phyloP scores from a whole-genome alignment of 2,113 vertebrate genomes.

The Scalopus aquaticus region DNA sequence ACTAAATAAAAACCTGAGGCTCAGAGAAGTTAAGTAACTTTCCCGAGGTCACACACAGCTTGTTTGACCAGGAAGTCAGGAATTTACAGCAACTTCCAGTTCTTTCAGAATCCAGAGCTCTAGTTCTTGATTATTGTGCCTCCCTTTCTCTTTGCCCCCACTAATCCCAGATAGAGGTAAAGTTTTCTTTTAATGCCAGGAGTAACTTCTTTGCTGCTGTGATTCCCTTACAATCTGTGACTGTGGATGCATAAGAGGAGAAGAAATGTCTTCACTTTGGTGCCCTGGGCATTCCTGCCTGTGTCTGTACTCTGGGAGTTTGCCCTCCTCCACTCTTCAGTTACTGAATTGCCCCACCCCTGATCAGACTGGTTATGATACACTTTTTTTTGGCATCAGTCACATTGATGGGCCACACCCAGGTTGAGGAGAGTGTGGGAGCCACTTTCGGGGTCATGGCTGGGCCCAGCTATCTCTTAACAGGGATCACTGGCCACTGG shows the following conservation, averaged over 20 bases:
- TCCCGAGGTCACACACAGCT: neutral
- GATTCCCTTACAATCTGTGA: neutral
- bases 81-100: neutral
- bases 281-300: neutral
- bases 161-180: neutral
- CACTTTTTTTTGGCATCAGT: neutral
- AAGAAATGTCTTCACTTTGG: neutral
- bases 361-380: neutral
- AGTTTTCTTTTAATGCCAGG: neutral
- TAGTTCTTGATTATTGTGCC: neutral
- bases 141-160: neutral
- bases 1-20: neutral
- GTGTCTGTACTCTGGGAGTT: neutral
- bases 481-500: neutral
- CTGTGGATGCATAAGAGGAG: neutral
- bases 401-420: neutral
- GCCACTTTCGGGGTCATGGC: neutral
- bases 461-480: accelerated
- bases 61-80: neutral
- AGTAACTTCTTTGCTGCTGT: neutral
- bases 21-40: conserved; percentile 9
- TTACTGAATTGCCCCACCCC: neutral
- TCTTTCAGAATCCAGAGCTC: neutral
- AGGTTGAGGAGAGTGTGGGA: neutral
- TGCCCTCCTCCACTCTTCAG: neutral